These are phyloP conservation scores for Mythimna lalbum DNA, from an alignment of 2,888 invertebrate species.

Conservation along the genomic window DNA sequence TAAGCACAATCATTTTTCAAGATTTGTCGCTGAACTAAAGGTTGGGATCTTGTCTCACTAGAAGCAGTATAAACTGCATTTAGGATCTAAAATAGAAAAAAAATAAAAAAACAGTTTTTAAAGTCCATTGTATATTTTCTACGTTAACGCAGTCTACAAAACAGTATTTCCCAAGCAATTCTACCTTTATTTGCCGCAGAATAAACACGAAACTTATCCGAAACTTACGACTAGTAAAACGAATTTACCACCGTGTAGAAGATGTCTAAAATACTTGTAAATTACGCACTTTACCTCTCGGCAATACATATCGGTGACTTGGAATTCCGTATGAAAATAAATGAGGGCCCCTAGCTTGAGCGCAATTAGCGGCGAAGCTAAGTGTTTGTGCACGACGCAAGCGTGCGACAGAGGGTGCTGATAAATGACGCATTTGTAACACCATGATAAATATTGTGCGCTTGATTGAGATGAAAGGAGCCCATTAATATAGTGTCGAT, in stretches of 20 bases:
- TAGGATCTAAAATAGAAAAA: too few species aligned
- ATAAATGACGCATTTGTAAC: slow-evolving; percentile 61
- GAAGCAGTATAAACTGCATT: background rate
- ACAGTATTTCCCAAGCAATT: background rate
- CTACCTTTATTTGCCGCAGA: background rate
- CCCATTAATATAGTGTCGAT: slow-evolving; percentile 58
- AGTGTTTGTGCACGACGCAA: slow-evolving; percentile 66
- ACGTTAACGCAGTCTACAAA: too few species aligned
- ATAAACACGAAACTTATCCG: background rate
- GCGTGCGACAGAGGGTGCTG: slow-evolving; percentile 55
- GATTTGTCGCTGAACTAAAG: background rate
- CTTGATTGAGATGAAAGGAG: slow-evolving; percentile 54
- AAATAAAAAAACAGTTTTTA: too few species aligned
- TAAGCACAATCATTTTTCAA: too few species aligned
- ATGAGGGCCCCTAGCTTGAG: slow-evolving; percentile 53
- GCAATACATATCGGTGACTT: slow-evolving; percentile 56
- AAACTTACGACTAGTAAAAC: background rate
- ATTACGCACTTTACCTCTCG: slow-evolving; percentile 56
- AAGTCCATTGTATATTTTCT: too few species aligned
- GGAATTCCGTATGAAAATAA: slow-evolving; percentile 64
- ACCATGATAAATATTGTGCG: slow-evolving; percentile 59
- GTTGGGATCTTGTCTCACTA: background rate
- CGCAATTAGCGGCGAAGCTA: slow-evolving; percentile 65
- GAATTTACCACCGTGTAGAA: slow-evolving; percentile 32
- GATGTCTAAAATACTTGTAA: slow-evolving; percentile 57